Conservation (phyloP, 37 sponge, comb jelly and placozoan species). For the Spongilla lacustris region DNA sequence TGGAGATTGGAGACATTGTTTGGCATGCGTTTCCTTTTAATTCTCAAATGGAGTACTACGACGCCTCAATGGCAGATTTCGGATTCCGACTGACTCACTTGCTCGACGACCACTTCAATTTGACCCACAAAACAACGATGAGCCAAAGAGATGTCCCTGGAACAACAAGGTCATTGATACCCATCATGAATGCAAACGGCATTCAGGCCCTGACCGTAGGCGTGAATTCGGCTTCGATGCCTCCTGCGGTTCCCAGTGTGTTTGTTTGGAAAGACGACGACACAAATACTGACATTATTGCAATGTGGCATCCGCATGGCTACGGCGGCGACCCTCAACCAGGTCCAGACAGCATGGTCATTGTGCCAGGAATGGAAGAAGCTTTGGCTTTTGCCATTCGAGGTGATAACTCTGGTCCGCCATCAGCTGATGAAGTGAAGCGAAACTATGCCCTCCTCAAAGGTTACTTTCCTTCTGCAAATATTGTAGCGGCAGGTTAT, state of each 20-base stretch:
- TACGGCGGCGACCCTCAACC: conserved; percentile 48
- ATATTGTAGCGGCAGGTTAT: conserved; percentile 62
- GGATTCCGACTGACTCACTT: conserved; percentile 57
- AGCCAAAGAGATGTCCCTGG: conserved; percentile 89
- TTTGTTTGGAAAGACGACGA: conserved; percentile 57
- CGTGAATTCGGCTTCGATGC: conserved; percentile 73
- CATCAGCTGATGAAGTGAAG: conserved; percentile 50
- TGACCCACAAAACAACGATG: conserved; percentile 48
- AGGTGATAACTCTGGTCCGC: conserved; percentile 78
- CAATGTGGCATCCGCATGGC: conserved; percentile 84
- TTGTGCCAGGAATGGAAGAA: conserved; percentile 54
- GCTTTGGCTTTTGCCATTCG: conserved; percentile 79
- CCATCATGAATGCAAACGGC: conserved; percentile 53
- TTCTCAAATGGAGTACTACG: conserved; percentile 62
- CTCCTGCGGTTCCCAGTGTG: conserved; percentile 71
- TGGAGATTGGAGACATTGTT: conserved; percentile 52
- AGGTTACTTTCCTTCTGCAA: conserved; percentile 66
- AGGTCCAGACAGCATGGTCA: conserved; percentile 46
- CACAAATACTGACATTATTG: conserved; percentile 29
- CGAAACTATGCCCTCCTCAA: conserved; percentile 49
- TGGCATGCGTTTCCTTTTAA: conserved; percentile 88
- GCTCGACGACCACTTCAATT: conserved; percentile 43
- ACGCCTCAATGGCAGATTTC: conserved; percentile 47
- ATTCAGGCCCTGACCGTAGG: conserved; percentile 80
- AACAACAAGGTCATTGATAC: conserved; percentile 56